These are phyloP conservation scores for Podarcis raffonei DNA, from an alignment of 2,113 vertebrate species.

Conservation along the genomic window DNA sequence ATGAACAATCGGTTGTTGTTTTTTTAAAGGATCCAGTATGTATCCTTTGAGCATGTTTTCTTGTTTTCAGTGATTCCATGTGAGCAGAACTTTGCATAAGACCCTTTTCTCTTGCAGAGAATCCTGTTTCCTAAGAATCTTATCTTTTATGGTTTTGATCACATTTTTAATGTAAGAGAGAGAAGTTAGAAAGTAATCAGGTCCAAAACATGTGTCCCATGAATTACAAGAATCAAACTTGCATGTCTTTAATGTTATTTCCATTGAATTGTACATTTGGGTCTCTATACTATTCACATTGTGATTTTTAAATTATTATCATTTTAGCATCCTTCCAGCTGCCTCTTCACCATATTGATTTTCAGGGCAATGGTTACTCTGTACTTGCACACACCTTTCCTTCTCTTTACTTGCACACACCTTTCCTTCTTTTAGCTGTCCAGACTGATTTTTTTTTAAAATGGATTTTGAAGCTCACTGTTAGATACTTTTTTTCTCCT, in stretches of 20 bases:
- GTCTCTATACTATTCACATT: not conserved
- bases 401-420: no score
- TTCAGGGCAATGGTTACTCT: not conserved
- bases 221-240: not conserved
- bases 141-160: not conserved
- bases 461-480: not conserved
- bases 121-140: not conserved
- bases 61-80: not conserved
- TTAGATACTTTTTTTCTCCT: no score
- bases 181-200: not conserved
- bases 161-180: not conserved
- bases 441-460: not conserved
- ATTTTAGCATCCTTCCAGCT: accelerated
- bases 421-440: not conserved
- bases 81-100: not conserved
- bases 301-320: not conserved
- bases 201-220: no score
- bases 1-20: not conserved
- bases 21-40: no score
- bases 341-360: not conserved
- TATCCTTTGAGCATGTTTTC: no score
- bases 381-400: no score
- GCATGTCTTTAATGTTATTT: not conserved
- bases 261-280: not conserved
- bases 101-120: not conserved